A percentile compares a stretch with the other conserved stretches of the same genome.
These are phyloP conservation scores for Colletes gigas DNA, from an alignment of 1,140 invertebrate genomes.

Conservation along the genomic window DNA sequence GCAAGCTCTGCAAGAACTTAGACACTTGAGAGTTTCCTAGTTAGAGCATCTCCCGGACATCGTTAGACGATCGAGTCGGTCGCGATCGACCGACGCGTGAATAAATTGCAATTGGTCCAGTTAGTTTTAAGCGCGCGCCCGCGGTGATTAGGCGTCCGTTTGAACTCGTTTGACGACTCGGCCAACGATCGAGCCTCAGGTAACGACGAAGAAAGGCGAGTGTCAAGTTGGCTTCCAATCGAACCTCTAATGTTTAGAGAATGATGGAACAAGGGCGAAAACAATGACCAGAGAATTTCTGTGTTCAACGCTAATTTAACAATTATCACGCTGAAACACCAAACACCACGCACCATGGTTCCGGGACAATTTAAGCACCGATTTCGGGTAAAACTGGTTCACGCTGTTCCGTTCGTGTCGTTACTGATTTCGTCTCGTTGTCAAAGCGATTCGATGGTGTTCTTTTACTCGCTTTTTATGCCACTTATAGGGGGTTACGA, in stretches of 20 bases:
- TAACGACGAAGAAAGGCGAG: background rate
- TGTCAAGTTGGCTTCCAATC: background rate
- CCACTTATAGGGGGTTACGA: slow-evolving; percentile 30
- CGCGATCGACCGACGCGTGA: background rate
- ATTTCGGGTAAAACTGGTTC: slow-evolving; percentile 21
- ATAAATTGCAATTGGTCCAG: background rate
- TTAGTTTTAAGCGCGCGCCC: background rate
- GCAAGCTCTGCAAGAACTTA: slow-evolving; percentile 56
- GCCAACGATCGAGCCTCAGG: too few relatives aligned
- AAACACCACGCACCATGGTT: slow-evolving; percentile 51
- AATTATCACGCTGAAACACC: slow-evolving; percentile 48
- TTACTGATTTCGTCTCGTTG: slow-evolving; percentile 10
- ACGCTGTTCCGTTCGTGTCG: slow-evolving; percentile 34
- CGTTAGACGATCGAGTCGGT: background rate
- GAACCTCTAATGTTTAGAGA: too few relatives aligned
- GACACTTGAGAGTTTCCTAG: slow-evolving; percentile 45
- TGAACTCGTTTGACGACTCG: background rate
- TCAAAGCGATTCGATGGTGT: background rate
- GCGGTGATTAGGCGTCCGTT: background rate
- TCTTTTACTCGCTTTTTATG: slow-evolving; percentile 39
- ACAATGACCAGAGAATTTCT: slow-evolving; percentile 21
- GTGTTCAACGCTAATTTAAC: slow-evolving; percentile 8
- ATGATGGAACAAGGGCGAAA: slow-evolving; percentile 26
- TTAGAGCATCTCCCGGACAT: slow-evolving; percentile 47
- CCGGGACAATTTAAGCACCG: slow-evolving; percentile 44